phyloP scores from a whole-genome alignment of 2,888 invertebrate genomes.

The Thecophora atra region DNA sequence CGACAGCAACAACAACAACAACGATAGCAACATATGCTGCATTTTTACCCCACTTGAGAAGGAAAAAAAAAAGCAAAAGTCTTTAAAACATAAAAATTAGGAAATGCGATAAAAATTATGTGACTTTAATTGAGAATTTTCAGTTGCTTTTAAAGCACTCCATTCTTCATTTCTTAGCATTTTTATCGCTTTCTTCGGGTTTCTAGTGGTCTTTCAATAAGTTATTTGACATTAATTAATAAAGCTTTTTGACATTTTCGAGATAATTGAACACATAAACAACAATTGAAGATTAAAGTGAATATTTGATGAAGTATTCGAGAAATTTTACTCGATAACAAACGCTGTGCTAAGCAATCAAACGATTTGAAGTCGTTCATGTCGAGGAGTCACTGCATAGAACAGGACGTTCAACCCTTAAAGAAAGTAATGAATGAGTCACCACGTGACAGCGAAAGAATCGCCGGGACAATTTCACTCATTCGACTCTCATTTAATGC shows the following conservation, averaged over 20 bases:
- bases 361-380: background rate
- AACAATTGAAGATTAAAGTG: too few relatives aligned
- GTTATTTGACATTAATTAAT: too few relatives aligned
- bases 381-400: background rate
- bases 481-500: too few relatives aligned
- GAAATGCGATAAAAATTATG: constrained; percentile 32
- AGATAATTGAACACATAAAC: too few relatives aligned
- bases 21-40: constrained; percentile 6
- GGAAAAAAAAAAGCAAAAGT: background rate
- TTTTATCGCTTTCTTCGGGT: background rate
- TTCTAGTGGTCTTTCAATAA: constrained; percentile 6
- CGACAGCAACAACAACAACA: constrained; percentile 11
- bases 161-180: background rate
- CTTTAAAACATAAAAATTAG: constrained; percentile 10
- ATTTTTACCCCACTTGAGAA: constrained; percentile 10
- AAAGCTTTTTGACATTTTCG: too few relatives aligned
- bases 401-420: constrained; percentile 33
- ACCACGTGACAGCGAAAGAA: constrained; percentile 34
- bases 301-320: too few relatives aligned
- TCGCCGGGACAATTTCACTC: background rate
- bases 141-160: background rate
- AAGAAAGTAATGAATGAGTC: constrained; percentile 24
- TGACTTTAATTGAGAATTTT: constrained; percentile 29
- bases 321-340: background rate
- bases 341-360: background rate